Evolutionary conservation across 2,888 invertebrate genomes (phyloP), one percentile per base, ranked within the genome.

Genomic region (Electrophaes corylata): DNA sequence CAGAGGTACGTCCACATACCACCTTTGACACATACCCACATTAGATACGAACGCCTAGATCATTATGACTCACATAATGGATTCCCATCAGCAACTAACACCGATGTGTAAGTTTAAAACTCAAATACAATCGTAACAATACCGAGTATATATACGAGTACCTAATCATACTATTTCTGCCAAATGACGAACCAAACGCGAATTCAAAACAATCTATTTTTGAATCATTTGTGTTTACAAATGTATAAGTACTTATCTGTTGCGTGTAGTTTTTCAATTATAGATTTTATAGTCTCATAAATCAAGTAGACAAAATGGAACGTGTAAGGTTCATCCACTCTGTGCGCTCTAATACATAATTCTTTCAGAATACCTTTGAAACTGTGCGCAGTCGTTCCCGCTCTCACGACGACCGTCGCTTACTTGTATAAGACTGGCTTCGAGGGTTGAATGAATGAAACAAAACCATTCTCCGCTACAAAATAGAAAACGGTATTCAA

Each of bases 281-380:
- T 65, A 54, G 37, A 54, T 45, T 58, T n/a, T 35, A 50, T 11
- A 51, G 37, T 47, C 33, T 43, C 54, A 55, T 70, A 63, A 66
- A 64, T 57, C 57, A 48, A 14, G 44, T 29, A 23, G 44, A 49
- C 26, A 31, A 44, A 50, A 48, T 45, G 14, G 31, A n/a, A 43
- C 49, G 33, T 45, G 35, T 58, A 62, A 60, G 63, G 63, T 65
- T 71, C 62, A 69, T 64, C 66, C 64, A 68, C 67, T 71, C 65
- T 61, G 72, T 71, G 64, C 61, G 56, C 60, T 60, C 53, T 62
- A 51, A 66, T 67, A 70, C 66, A 69, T 70, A 67, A 67, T 66
- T 60, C 64, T 61, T 51, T 67, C 70, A 67, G 70, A 66, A 70
- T 71, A 65, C 73, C 68, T 77, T 77, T 78, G 74, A 75, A 73